phyloP scores from a whole-genome alignment of 1,140 invertebrate species.

The Homarus americanus region DNA sequence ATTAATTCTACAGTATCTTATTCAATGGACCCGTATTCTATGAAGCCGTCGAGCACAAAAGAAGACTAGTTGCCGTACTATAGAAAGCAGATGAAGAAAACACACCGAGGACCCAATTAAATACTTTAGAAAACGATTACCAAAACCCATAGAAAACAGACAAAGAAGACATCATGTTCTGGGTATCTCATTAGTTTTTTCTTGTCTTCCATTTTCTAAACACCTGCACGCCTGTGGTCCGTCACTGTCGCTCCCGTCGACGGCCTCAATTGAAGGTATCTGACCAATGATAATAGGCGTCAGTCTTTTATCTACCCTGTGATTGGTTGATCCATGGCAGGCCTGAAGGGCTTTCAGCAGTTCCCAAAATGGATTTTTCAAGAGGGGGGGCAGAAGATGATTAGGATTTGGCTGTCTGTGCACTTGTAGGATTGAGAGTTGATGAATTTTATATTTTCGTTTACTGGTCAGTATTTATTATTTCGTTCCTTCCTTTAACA shows the following conservation, averaged over 20 bases:
- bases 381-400: neutral
- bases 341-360: slow-evolving; percentile 34
- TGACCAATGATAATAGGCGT: slow-evolving; percentile 59
- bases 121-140: too few species aligned
- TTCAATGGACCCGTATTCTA: too few species aligned
- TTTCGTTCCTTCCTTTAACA: too few species aligned
- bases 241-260: slow-evolving; percentile 30
- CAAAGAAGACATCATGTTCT: neutral
- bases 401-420: neutral
- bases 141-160: neutral
- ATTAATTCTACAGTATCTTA: too few species aligned
- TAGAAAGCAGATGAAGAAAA: too few species aligned
- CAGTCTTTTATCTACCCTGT: slow-evolving; percentile 44
- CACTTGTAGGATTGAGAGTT: too few species aligned
- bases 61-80: too few species aligned
- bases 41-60: too few species aligned
- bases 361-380: neutral
- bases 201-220: neutral
- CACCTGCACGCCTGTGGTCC: slow-evolving; percentile 25
- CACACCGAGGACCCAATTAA: too few species aligned
- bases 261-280: slow-evolving; percentile 29
- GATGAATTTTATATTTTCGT: too few species aligned
- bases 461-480: too few species aligned
- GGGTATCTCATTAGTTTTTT: neutral
- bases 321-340: slow-evolving; percentile 46